A percentile compares a stretch with the other conserved stretches of the same genome.
Evolutionary conservation across 2,888 invertebrate genomes (phyloP).

Genomic region (Cosmopolites sordidus): DNA sequence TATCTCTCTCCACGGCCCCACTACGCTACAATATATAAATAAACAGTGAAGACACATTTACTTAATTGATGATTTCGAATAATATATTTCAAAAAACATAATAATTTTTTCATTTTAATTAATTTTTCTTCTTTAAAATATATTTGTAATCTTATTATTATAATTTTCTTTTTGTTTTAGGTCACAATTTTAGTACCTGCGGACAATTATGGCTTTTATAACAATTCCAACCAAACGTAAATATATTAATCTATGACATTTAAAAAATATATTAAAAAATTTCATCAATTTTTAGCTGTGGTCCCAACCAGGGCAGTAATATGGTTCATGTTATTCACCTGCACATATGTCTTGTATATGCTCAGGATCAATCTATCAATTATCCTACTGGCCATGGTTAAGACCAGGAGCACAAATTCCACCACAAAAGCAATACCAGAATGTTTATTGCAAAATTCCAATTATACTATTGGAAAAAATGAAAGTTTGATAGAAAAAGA

Average conservation of each 20-base stretch:
- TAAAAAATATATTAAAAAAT: no score
- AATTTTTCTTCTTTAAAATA: no score
- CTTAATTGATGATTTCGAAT: no score
- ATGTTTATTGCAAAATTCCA: constrained; percentile 18
- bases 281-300: constrained; percentile 23
- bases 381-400: constrained; percentile 68
- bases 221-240: neutral
- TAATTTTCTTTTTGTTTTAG: no score
- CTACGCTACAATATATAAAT: no score
- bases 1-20: no score
- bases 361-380: constrained; percentile 72
- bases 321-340: constrained; percentile 68
- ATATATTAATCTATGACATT: no score
- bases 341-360: constrained; percentile 70
- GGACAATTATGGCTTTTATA: neutral
- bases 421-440: constrained; percentile 26
- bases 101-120: no score
- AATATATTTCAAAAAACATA: no score
- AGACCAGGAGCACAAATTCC: constrained; percentile 37
- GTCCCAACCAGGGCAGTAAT: constrained; percentile 54
- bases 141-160: no score
- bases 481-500: constrained; percentile 8
- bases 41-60: no score
- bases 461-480: neutral
- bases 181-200: neutral